Base-by-base conservation (phyloP, 2,888 invertebrate species). In the Rhopalosiphum nymphaeae region DNA sequence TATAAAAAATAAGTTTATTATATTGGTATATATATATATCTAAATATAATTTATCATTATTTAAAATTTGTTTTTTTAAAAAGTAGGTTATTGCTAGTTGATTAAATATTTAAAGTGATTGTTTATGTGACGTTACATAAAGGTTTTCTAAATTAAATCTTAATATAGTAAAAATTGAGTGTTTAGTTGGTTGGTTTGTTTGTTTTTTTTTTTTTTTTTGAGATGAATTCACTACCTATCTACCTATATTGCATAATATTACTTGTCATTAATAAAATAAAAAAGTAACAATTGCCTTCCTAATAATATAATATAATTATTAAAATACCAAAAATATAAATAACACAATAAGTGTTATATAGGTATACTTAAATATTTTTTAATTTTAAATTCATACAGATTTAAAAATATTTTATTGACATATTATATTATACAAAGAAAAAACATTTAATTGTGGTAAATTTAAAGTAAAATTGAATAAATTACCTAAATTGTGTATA, bases 381-480 rank as follows among this genome's bases (percentile, higher is more conserved):
- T 5, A 36, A 21, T 67, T 67, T n/a, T 16, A 67, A n/a, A 67
- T 67, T 29, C 61, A 29, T 26, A 61, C n/a, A 0, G 1, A n/a
- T 5, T 67, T n/a, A 16, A 67, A n/a, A 16, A 67, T 36, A 36
- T 67, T 67, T 0, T 36, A 67, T 36, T 67, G 67, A 67, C n/a
- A 67, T n/a, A 61, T 61, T 29, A 67, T n/a, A 61, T 61, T 29
- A 29, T 61, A 49, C 53, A 91, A 36, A 91, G 85, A 91, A 61
- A 44, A 46, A 29, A 26, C 42, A 46, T 7, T 88, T 93, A 86
- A 42, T 1, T 84, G 1, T 49, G 36, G n/a, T 67, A 36, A 49
- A 49, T 84, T 53, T 7, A 3, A 56, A 4, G 25, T 46, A 85
- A n/a, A 78, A 84, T 91, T 46, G 0, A 86, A 29, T 86, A 86